Conservation (phyloP, 2,888 invertebrate species). For the Nowickia ferox region DNA sequence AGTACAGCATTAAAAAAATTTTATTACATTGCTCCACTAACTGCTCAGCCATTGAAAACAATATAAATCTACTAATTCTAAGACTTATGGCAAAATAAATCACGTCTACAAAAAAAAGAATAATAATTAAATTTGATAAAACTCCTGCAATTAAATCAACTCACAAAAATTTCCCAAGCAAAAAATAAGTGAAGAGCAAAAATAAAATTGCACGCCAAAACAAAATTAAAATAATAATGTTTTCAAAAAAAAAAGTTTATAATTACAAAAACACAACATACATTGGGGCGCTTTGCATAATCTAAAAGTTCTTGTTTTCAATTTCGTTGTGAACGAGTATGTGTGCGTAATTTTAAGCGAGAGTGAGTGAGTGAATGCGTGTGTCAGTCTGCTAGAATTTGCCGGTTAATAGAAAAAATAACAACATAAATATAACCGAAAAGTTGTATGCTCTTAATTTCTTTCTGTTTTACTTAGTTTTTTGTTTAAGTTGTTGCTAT, state of each 20-base stretch:
- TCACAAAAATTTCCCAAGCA: neutral
- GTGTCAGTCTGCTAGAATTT: constrained; percentile 6
- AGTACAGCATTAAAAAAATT: neutral
- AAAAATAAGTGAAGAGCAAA: neutral
- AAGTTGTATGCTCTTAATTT: constrained; percentile 58
- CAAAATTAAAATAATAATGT: constrained; percentile 29
- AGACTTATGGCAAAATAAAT: neutral
- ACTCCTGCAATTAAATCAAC: constrained; percentile 34
- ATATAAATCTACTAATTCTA: neutral
- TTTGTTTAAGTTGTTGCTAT: constrained; percentile 13
- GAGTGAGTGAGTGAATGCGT: neutral
- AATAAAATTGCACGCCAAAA: constrained; percentile 27
- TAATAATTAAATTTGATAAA: constrained; percentile 11
- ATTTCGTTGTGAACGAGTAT: constrained; percentile 20
- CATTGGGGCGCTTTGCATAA: constrained; percentile 67
- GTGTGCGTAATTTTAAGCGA: neutral
- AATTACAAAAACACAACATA: constrained; percentile 65
- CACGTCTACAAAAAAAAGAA: neutral
- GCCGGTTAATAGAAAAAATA: constrained; percentile 41
- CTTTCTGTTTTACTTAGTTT: constrained; percentile 33
- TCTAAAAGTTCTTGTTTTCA: constrained; percentile 58
- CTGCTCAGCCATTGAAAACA: neutral
- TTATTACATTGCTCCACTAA: neutral
- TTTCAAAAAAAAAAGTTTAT: constrained; percentile 38
- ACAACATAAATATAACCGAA: constrained; percentile 30